Conservation (phyloP, 64 coral and sea anemone species). For the Porites lutea region DNA sequence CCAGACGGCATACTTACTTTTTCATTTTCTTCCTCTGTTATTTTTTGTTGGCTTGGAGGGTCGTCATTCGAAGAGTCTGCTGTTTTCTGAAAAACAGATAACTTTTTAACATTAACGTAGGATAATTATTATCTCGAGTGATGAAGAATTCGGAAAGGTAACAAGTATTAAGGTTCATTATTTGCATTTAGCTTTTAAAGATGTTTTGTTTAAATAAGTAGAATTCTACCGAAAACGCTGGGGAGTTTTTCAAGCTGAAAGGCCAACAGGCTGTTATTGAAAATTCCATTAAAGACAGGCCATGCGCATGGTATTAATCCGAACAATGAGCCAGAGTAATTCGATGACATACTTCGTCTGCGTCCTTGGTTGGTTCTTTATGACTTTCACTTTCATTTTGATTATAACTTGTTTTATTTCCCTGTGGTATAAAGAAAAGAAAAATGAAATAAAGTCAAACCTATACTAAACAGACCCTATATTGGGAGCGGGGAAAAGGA, state of each 20-base stretch:
- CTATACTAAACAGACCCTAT: background rate
- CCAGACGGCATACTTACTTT: background rate
- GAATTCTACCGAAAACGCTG: no score
- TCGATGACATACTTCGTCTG: background rate
- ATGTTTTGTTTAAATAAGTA: no score
- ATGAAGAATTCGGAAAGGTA: no score
- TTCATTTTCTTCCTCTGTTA: background rate
- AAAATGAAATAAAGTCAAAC: background rate
- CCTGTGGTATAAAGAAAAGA: background rate
- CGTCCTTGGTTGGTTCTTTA: background rate
- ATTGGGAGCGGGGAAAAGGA: no score
- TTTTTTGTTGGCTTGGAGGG: background rate
- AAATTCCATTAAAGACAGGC: no score
- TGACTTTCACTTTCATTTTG: background rate
- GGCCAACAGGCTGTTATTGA: no score
- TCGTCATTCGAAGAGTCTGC: background rate
- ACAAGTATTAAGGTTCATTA: no score
- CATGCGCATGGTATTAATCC: no score
- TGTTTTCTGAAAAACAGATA: background rate
- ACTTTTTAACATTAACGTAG: no score
- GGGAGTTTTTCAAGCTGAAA: no score
- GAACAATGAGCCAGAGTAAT: background rate
- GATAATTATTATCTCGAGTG: no score
- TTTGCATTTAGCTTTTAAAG: no score
- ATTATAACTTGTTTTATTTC: background rate